phyloP scores from a whole-genome alignment of 2,797 vertebrate genomes.

The Momotus momota region DNA sequence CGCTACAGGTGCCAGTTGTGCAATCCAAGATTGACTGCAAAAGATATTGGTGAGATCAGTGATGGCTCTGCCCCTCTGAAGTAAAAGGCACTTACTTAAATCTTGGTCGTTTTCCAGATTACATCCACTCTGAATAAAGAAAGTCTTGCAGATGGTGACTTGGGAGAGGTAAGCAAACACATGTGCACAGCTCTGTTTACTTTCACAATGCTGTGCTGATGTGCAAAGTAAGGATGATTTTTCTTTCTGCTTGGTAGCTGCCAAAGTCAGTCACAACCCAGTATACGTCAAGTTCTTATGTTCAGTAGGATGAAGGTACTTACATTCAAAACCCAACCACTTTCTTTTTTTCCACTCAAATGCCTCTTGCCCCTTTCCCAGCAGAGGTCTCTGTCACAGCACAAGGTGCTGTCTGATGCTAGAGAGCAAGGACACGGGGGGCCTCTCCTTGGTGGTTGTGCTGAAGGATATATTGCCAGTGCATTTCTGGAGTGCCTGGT shows the following conservation, averaged over 20 bases:
- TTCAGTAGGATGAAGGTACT: not conserved
- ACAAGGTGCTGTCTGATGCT: not conserved
- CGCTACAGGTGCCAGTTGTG: not conserved
- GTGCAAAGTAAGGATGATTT: not conserved
- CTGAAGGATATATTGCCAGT: not conserved
- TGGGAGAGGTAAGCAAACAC: slow-evolving; percentile 77
- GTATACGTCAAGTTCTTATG: not conserved
- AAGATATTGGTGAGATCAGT: too few species aligned
- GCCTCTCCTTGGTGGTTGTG: fast-evolving
- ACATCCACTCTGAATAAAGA: slow-evolving; percentile 83
- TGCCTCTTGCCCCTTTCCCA: not conserved
- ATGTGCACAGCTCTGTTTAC: not conserved
- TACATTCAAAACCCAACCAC: fast-evolving
- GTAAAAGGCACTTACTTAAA: not conserved
- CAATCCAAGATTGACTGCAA: not conserved
- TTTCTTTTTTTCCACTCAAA: not conserved
- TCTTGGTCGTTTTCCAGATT: slow-evolving; percentile 82
- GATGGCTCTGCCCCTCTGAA: not conserved
- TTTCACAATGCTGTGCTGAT: not conserved
- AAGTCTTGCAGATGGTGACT: slow-evolving; percentile 36
- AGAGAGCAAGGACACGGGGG: not conserved
- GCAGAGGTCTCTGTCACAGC: fast-evolving
- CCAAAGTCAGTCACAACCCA: not conserved
- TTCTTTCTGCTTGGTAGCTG: not conserved
- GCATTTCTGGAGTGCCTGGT: not conserved